Evolutionary conservation across 1,140 invertebrate species (phyloP).

Genomic region (Bradynema listronoti): DNA sequence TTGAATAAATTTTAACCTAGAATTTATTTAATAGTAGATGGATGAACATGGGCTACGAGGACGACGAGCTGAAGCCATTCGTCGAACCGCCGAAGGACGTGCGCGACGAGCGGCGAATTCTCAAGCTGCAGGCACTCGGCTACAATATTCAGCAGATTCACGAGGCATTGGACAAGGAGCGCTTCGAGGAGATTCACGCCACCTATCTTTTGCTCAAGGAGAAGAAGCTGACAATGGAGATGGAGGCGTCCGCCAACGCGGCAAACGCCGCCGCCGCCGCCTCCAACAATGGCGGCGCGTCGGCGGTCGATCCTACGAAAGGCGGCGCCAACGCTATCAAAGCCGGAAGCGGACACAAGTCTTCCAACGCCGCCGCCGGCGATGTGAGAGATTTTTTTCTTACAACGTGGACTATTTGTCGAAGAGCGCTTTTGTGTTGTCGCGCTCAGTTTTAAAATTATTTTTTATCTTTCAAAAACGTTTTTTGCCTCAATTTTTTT

Average conservation of each 20-base stretch:
- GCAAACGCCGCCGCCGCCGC: neutral
- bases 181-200: conserved; percentile 97
- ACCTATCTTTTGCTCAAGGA: conserved; percentile 85
- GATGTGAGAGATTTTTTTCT: neutral
- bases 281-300: neutral
- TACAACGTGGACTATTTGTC: too few species aligned
- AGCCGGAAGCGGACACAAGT: too few species aligned
- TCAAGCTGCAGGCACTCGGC: conserved; percentile 85
- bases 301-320: neutral
- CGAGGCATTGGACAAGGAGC: conserved; percentile 85
- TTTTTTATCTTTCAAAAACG: too few species aligned
- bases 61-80: conserved; percentile 95
- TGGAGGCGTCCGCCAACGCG: neutral
- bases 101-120: conserved; percentile 92
- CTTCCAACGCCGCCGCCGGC: neutral
- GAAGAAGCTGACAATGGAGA: conserved; percentile 21
- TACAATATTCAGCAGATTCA: conserved; percentile 90
- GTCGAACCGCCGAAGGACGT: conserved; percentile 87
- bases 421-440: too few species aligned
- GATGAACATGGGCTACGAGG: conserved; percentile 99
- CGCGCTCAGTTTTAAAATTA: neutral
- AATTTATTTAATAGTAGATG: conserved; percentile 62
- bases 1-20: neutral
- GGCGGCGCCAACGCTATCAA: neutral
- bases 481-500: too few species aligned